Evolutionary conservation across 1,140 invertebrate species (phyloP), one percentile per base, ranked within the genome.

Genomic region (Pseudomyrmex pallidus): DNA sequence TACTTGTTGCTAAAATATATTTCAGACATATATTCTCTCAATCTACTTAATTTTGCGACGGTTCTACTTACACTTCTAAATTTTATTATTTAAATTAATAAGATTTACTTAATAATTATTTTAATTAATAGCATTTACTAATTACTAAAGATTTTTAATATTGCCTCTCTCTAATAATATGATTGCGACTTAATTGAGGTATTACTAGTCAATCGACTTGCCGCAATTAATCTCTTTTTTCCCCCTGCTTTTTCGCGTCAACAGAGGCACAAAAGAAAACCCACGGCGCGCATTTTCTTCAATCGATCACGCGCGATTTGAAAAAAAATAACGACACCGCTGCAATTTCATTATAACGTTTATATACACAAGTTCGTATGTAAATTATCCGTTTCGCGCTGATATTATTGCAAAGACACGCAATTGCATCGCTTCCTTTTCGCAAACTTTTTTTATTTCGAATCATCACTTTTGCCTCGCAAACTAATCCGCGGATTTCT

Each of bases 121-220:
- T 35, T 7, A 35, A 7, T 35, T 35, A 35, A 35, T 7, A 35
- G 4, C 4, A 35, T 35, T 35, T 35, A 35, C 35, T 35, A 35
- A 35, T 7, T 35, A 35, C 0, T 35, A 35, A 35, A 35, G 4
- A 35, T 35, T 35, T 7, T 35, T 1, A 17, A 48, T 59, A 78
- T 59, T 57, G 5, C 17, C 67, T 68, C 25, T 2, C 5, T 25
- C 15, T 22, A 68, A 70, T 70, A 22, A 70, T 78, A 48, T 48
- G 35, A 78, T 78, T 59, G 46, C 74, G 17, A 68, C 68, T 78
- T 78, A 78, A 78, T 68, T 22, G 74, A 70, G 20, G 7, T 52
- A 59, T 78, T 78, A 78, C 70, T 57, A 25, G 54, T 78, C 10
- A 17, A 57, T 68, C 64, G 20, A 15, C 15, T 7, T 13, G 4